A percentile compares a stretch with the other conserved stretches of the same genome.
Evolutionary conservation across 2,797 vertebrate species (phyloP).

Genomic region (Staurois parvus): DNA sequence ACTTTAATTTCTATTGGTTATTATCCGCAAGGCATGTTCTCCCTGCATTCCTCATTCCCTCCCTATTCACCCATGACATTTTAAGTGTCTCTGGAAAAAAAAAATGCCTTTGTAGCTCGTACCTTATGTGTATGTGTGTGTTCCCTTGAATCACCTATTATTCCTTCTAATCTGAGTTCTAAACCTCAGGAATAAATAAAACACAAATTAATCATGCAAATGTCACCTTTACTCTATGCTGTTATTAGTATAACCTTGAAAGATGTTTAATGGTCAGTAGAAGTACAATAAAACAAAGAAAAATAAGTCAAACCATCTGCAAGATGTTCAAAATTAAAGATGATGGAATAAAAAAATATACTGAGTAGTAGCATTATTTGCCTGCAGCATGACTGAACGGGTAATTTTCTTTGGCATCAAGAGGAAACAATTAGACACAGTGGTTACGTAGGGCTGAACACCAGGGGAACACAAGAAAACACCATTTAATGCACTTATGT

Average conservation of each 20-base stretch:
- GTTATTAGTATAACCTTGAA: background rate
- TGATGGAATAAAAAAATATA: too few species aligned
- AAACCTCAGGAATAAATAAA: background rate
- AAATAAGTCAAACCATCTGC: background rate
- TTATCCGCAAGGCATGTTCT: conserved; percentile 17
- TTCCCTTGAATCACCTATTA: background rate
- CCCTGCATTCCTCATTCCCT: conserved; percentile 40
- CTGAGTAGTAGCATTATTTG: background rate
- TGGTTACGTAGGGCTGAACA: too few species aligned
- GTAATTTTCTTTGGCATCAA: background rate
- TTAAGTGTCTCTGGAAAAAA: conserved; percentile 26
- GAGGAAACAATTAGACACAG: background rate
- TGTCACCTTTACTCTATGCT: background rate
- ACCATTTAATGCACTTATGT: too few species aligned
- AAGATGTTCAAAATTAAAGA: background rate
- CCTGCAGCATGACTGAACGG: background rate
- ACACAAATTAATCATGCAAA: background rate
- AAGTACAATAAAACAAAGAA: background rate
- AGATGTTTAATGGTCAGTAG: background rate
- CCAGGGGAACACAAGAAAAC: too few species aligned
- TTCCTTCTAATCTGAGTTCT: background rate
- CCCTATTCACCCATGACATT: conserved; percentile 16
- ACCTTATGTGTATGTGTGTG: background rate
- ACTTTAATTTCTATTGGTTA: conserved; percentile 42
- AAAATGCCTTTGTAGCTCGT: conserved; percentile 14